Base-by-base conservation (phyloP, 2,797 vertebrate species). In the Apogon talboti region DNA sequence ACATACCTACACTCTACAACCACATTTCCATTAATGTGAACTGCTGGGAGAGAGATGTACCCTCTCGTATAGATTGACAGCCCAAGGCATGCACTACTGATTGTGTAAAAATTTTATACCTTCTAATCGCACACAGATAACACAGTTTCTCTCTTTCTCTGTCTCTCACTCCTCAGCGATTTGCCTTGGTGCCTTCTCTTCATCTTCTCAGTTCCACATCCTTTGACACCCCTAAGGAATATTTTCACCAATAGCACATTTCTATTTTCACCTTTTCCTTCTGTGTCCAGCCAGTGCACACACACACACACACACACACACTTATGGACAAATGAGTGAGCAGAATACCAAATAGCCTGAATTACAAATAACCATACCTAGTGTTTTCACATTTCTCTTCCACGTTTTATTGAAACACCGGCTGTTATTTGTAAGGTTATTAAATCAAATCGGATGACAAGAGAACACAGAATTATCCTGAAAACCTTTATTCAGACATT, bases 251-350 rank as follows among this genome's bases (percentile, higher is more conserved):
- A 79, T 76, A 90, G 80, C 66, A 61, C 40, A 66, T 88, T 91
- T 84, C 81, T 73, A 84, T 90, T 90, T 91, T 86, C 81, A 72
- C 83, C 66, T 78, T 58, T 79, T 75, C 43, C 51, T 66, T 49
- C 48, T 46, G 7, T 53, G 62, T 47, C 49, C 54, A 54, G 44
- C 15, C 38, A 64, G 15, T 24, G 6, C 41, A 53, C 2, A 48
- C 41, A 41, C 63, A 44, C 54, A 56, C 42, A 54, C 24, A 54
- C 58, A 51, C 54, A 46, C 54, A 56, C 42, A 54, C 24, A 54
- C 58, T 47, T 50, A 46, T 46, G 40, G 12, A 6, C 35, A 15
- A 38, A 14, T 54, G 44, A 52, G n/a, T 46, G 4, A 57, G 7
- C 38, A 6, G n/a, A 45, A 24, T 62, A 18, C 14, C 14, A 63